Percentiles rank a stretch among this genome's conserved stretches.
These are phyloP conservation scores for Dinomys branickii DNA, from an alignment of 2,113 vertebrate species.

Conservation along the genomic window DNA sequence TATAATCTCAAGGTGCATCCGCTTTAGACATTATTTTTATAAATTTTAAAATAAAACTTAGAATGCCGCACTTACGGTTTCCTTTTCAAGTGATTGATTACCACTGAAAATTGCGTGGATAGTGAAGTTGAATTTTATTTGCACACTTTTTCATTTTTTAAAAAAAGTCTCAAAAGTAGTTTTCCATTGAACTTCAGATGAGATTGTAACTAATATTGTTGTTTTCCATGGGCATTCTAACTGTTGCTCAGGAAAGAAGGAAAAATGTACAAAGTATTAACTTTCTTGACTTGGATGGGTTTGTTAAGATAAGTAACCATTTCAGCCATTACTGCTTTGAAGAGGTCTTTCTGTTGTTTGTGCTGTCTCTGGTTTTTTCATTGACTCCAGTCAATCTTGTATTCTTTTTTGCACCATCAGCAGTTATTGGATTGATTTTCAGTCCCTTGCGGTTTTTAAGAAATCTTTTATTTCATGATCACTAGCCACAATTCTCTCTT, in stretches of 20 bases:
- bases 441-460: background rate
- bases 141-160: background rate
- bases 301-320: background rate
- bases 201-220: background rate
- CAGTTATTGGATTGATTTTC: background rate
- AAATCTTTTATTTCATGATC: background rate
- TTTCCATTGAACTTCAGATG: background rate
- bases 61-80: background rate
- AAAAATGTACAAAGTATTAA: background rate
- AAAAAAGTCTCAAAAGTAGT: background rate
- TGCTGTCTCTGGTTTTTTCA: background rate
- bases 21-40: background rate
- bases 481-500: background rate
- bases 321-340: background rate
- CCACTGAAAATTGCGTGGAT: background rate
- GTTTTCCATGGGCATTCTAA: background rate
- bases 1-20: background rate
- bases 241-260: background rate
- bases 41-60: background rate
- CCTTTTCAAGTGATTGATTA: background rate
- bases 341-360: background rate
- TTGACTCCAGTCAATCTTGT: too few species aligned
- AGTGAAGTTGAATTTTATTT: background rate
- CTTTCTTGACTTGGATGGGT: background rate
- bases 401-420: background rate